Percentiles rank a stretch among this genome's conserved stretches.
Evolutionary conservation across 2,113 vertebrate species (phyloP).

Genomic region (Pangasianodon hypophthalmus): DNA sequence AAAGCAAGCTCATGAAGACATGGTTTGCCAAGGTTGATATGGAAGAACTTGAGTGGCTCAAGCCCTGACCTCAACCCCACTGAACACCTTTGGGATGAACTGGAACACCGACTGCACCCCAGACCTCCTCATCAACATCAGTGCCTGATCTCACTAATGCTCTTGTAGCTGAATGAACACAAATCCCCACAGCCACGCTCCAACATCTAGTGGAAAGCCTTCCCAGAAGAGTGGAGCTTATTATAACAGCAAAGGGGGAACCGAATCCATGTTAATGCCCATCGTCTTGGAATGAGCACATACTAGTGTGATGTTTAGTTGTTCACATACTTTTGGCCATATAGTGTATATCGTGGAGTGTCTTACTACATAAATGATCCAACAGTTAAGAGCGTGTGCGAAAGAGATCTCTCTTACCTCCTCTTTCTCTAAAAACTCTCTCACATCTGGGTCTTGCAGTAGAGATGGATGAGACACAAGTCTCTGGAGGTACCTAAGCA

Average conservation of each 20-base stretch:
- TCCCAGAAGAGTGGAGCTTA: neutral
- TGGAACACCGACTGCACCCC: neutral
- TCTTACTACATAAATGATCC: neutral
- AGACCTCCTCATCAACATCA: neutral
- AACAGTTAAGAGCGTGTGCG: neutral
- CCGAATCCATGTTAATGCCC: neutral
- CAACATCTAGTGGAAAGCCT: neutral
- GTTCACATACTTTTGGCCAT: neutral
- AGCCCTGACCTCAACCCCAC: neutral
- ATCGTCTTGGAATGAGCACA: neutral
- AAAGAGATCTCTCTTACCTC: conserved; percentile 69
- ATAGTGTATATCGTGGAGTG: neutral
- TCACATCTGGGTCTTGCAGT: conserved; percentile 91
- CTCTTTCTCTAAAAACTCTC: conserved; percentile 96
- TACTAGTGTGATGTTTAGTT: neutral
- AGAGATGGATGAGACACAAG: conserved; percentile 91
- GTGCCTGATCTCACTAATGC: neutral
- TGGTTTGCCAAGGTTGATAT: neutral
- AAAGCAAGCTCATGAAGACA: neutral
- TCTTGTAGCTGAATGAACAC: neutral
- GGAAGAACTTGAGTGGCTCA: neutral
- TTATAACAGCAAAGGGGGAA: neutral
- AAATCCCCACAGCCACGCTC: neutral
- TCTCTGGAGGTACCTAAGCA: conserved; percentile 86
- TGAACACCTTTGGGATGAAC: neutral